A percentile compares a stretch with the other conserved stretches of the same genome.
These are phyloP conservation scores for Acanthococcus lagerstroemiae DNA, from an alignment of 2,888 invertebrate genomes.

Conservation along the genomic window DNA sequence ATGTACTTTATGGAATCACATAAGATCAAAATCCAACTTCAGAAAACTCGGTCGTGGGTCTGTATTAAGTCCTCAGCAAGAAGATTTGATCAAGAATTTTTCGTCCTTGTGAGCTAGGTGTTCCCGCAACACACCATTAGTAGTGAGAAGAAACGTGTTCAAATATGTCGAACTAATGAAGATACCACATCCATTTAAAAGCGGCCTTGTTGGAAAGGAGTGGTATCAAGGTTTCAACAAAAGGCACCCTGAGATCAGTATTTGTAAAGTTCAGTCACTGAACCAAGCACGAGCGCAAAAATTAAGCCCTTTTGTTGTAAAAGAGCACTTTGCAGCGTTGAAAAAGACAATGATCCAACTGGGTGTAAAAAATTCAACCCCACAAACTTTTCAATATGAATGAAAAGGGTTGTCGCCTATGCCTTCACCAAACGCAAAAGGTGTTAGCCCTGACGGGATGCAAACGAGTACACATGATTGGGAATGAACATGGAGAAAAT, in stretches of 20 bases:
- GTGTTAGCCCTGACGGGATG: constrained; percentile 38
- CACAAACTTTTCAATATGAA: constrained; percentile 39
- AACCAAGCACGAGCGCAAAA: constrained; percentile 39
- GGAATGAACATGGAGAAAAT: constrained; percentile 40
- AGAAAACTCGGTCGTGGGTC: not conserved
- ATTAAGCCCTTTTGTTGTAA: constrained; percentile 37
- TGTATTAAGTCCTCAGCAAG: constrained; percentile 2
- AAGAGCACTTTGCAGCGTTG: constrained; percentile 37
- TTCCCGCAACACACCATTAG: constrained; percentile 18
- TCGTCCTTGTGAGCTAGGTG: constrained; percentile 9
- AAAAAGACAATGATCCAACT: constrained; percentile 34
- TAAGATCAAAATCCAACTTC: not conserved
- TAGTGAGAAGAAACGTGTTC: constrained; percentile 2
- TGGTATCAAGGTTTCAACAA: constrained; percentile 2
- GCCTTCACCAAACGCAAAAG: constrained; percentile 38
- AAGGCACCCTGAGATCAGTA: constrained; percentile 35
- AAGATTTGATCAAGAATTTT: constrained; percentile 9
- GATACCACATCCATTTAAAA: constrained; percentile 13
- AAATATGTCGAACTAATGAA: constrained; percentile 5
- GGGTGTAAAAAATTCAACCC: constrained; percentile 35
- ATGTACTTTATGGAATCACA: constrained; percentile 3
- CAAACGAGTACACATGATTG: constrained; percentile 38
- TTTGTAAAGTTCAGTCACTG: constrained; percentile 37
- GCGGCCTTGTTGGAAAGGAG: constrained; percentile 1
- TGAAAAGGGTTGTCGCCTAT: constrained; percentile 39